Conservation (phyloP, 2,888 invertebrate species). For the Drosophila siamana region DNA sequence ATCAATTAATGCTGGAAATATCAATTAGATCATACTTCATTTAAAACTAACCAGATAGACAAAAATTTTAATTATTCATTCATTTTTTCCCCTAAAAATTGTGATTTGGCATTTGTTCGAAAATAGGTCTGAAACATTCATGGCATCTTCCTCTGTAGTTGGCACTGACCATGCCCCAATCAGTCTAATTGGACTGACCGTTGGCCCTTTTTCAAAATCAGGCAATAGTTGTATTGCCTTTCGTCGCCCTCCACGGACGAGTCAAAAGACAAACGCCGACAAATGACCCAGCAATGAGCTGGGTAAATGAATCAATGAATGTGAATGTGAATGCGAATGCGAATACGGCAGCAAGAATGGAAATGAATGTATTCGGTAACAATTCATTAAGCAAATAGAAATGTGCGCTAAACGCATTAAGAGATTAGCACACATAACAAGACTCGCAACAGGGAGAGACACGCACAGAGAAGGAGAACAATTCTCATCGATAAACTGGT, state of each 20-base stretch:
- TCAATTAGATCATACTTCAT: no score
- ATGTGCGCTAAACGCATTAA: conserved; percentile 84
- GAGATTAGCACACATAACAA: conserved; percentile 84
- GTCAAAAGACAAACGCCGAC: conserved; percentile 78
- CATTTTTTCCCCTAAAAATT: no score
- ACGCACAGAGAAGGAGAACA: not conserved
- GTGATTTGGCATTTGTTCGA: no score
- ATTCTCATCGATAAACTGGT: conserved; percentile 66
- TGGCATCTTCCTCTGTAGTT: conserved; percentile 1
- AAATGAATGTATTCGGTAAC: conserved; percentile 76
- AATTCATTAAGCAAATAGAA: conserved; percentile 82
- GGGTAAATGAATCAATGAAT: conserved; percentile 70
- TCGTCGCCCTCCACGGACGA: conserved; percentile 20
- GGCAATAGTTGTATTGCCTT: conserved; percentile 22
- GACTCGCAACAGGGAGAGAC: conserved; percentile 11
- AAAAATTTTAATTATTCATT: no score
- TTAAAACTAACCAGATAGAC: no score
- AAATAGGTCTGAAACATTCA: not conserved
- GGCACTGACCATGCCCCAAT: conserved; percentile 68
- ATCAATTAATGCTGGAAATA: no score
- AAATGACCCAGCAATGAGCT: conserved; percentile 73
- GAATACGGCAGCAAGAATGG: conserved; percentile 45
- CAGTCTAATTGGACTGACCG: conserved; percentile 63
- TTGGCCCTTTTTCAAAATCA: conserved; percentile 54
- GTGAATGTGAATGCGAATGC: conserved; percentile 42